phyloP scores from a whole-genome alignment of 2,888 invertebrate species.

The Drosophila demipolita region DNA sequence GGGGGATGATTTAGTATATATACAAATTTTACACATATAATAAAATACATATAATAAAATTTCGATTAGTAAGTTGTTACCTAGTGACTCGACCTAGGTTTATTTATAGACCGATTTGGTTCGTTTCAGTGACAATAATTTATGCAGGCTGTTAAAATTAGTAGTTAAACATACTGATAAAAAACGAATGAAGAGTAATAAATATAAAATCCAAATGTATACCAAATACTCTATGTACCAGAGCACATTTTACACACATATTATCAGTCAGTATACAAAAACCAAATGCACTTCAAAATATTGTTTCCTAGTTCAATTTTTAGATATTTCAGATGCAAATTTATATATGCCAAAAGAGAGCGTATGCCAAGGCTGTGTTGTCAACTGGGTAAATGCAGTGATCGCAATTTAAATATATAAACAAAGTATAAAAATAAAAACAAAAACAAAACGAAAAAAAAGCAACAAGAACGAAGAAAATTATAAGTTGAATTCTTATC shows the following conservation, averaged over 20 bases:
- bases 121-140: neutral
- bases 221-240: constrained; percentile 2
- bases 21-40: neutral
- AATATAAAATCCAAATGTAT: neutral
- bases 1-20: too few species aligned
- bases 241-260: too few species aligned
- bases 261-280: neutral
- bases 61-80: constrained; percentile 1
- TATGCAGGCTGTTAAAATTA: constrained; percentile 8
- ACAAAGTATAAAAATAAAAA: constrained; percentile 16
- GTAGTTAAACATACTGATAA: constrained; percentile 7
- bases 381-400: constrained; percentile 16
- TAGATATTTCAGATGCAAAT: neutral
- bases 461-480: constrained; percentile 14
- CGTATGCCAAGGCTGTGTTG: neutral
- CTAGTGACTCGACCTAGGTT: neutral
- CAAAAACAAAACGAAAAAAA: constrained; percentile 22
- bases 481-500: constrained; percentile 48
- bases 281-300: neutral
- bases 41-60: neutral
- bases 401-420: constrained; percentile 40
- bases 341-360: neutral
- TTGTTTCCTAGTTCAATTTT: neutral
- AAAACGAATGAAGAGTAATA: neutral
- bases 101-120: neutral